phyloP scores from a whole-genome alignment of 37 sponge, comb jelly and placozoan genomes.

The Beroe ovata region DNA sequence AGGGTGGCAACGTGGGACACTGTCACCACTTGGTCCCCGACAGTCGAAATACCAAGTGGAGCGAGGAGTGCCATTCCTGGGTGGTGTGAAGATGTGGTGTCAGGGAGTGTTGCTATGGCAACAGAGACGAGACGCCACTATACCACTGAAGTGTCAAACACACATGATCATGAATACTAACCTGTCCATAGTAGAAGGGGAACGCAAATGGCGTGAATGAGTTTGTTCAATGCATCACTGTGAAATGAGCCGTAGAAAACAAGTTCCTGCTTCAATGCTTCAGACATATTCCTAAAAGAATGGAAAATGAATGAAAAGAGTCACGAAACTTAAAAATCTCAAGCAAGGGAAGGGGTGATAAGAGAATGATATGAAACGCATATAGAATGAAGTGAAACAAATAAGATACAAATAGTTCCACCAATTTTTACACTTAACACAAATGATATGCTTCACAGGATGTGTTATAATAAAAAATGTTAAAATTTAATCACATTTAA shows the following conservation, averaged over 20 bases:
- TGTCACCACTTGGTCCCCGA: neutral
- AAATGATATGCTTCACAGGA: neutral
- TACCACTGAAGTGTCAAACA: too few species aligned
- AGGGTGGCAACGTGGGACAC: slow-evolving; percentile 11
- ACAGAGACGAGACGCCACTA: too few species aligned
- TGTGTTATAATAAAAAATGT: neutral
- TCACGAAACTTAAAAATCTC: too few species aligned
- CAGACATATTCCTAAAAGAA: slow-evolving; percentile 1
- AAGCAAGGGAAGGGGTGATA: neutral
- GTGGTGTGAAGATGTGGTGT: neutral
- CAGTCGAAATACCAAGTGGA: neutral
- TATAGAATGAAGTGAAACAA: neutral
- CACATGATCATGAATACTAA: too few species aligned
- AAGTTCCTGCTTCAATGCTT: slow-evolving; percentile 37
- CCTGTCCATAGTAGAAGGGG: slow-evolving; percentile 65
- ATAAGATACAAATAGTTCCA: slow-evolving; percentile 27
- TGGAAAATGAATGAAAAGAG: too few species aligned
- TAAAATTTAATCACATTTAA: neutral
- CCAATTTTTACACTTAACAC: slow-evolving; percentile 39
- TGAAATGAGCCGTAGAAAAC: slow-evolving; percentile 36
- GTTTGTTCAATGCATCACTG: slow-evolving; percentile 63
- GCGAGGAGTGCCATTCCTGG: slow-evolving; percentile 33
- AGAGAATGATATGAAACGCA: neutral
- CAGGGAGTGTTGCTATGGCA: too few species aligned
- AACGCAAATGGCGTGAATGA: slow-evolving; percentile 62